Conservation (phyloP, 2,113 vertebrate genomes). For the Lethenteron reissneri region DNA sequence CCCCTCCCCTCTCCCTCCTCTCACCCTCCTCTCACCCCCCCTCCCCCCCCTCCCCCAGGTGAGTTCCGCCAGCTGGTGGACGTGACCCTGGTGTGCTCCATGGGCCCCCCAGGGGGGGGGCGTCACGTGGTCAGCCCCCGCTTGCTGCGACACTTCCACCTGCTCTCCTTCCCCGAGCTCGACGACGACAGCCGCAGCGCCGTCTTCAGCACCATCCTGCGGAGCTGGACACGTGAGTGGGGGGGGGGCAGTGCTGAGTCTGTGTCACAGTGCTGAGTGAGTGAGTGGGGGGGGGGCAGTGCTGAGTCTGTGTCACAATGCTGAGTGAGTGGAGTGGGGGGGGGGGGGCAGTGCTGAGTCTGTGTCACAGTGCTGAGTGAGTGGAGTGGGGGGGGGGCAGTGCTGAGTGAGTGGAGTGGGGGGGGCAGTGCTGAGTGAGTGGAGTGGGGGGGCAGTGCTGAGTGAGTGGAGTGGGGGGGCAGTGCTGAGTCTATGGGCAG, state of each 20-base stretch:
- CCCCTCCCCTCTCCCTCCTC: too few species aligned
- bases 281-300: too few species aligned
- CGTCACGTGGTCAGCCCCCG: conserved; percentile 46
- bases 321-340: too few species aligned
- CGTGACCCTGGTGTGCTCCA: conserved; percentile 62
- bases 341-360: too few species aligned
- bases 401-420: too few species aligned
- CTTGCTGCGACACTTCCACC: conserved; percentile 59
- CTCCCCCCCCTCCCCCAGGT: conserved; percentile 21
- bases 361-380: too few species aligned
- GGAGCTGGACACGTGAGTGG: conserved; percentile 55
- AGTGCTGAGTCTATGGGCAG: too few species aligned
- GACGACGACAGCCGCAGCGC: conserved; percentile 4
- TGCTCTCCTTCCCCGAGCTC: conserved; percentile 28
- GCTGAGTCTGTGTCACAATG: too few species aligned
- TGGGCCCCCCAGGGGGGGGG: conserved; percentile 64
- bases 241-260: not conserved
- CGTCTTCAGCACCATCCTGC: conserved; percentile 63
- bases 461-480: too few species aligned
- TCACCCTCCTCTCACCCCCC: conserved; percentile 8
- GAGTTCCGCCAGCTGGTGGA: conserved; percentile 54
- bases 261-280: not conserved
- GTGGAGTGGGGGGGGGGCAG: too few species aligned
- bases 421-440: too few species aligned
- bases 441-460: too few species aligned